These are phyloP conservation scores for Gryllus longicercus DNA, from an alignment of 2,888 invertebrate genomes.

Conservation along the genomic window DNA sequence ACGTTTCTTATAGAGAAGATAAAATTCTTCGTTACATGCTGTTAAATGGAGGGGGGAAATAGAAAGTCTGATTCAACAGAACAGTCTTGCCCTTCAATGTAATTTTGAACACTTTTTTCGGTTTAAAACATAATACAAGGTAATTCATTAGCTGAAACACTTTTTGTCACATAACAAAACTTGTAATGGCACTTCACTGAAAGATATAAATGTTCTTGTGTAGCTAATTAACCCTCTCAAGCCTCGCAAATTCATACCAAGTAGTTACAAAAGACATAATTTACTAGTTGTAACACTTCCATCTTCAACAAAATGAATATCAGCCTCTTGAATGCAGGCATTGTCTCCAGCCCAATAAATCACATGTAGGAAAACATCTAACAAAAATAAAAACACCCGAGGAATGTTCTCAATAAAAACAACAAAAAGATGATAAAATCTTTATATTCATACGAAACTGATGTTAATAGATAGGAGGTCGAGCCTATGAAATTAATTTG, in stretches of 20 bases:
- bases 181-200: conserved; percentile 17
- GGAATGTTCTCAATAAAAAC: too few relatives aligned
- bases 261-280: too few relatives aligned
- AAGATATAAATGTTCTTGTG: not conserved
- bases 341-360: too few relatives aligned
- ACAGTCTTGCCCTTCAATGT: conserved; percentile 2
- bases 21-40: conserved; percentile 1
- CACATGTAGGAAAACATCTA: too few relatives aligned
- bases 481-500: too few relatives aligned
- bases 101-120: not conserved
- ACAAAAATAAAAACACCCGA: too few relatives aligned
- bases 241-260: not conserved
- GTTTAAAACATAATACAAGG: not conserved
- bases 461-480: too few relatives aligned
- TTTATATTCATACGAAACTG: too few relatives aligned
- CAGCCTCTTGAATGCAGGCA: too few relatives aligned
- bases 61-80: conserved; percentile 17
- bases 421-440: too few relatives aligned
- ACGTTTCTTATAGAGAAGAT: conserved; percentile 1
- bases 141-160: not conserved
- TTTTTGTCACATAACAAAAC: not conserved
- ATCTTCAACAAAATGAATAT: too few relatives aligned
- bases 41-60: conserved; percentile 11
- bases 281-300: too few relatives aligned
- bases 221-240: conserved; percentile 17